Evolutionary conservation across 2,888 invertebrate species (phyloP), one percentile per base, ranked within the genome.

Genomic region (Himalopsyche tibetana): DNA sequence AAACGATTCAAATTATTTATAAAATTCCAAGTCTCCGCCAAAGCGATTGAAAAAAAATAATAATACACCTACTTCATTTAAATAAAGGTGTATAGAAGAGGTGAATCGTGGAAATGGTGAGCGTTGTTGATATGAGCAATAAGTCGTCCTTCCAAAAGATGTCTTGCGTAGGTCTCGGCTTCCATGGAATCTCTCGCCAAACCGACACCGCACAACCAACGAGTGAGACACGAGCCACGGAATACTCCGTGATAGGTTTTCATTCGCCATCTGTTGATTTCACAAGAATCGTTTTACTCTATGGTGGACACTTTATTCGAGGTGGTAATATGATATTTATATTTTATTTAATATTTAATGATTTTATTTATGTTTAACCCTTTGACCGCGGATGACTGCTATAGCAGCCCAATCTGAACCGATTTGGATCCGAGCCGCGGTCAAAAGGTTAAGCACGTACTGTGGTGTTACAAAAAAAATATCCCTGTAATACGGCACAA

Each of bases 101-200:
- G 95, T 88, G 96, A 94, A 91, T 98, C 97, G 89, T 96, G 95
- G 92, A 98, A 98, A 91, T 98, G 97, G 90, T 98, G 96, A 5
- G 96, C 95, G 89, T 96, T 94, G 90, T 96, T 96, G 81, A 98
- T 94, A 91, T 99, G 98, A 84, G 95, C 94, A 86, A 99, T 93
- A 69, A 98, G 96, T 83, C 97, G 94, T 15, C 98, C 98, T 90
- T 96, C 96, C 38, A 98, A 93, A 81, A 99, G 94, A 90, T 96
- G 96, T 28, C 96, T 94, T 15, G 97, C 98, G 91, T 98, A 98
- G 83, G 94, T 94, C 9, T 96, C 94, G 2, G 97, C 98, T 90
- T 97, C 97, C 56, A 94, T 93, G 38, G 96, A 94, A 91, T 96
- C 97, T 88, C 94, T 93, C 0, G 97, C 96, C 74, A 99, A 92